phyloP scores from a whole-genome alignment of 2,888 invertebrate genomes.

The Drosophila anomalipes region DNA sequence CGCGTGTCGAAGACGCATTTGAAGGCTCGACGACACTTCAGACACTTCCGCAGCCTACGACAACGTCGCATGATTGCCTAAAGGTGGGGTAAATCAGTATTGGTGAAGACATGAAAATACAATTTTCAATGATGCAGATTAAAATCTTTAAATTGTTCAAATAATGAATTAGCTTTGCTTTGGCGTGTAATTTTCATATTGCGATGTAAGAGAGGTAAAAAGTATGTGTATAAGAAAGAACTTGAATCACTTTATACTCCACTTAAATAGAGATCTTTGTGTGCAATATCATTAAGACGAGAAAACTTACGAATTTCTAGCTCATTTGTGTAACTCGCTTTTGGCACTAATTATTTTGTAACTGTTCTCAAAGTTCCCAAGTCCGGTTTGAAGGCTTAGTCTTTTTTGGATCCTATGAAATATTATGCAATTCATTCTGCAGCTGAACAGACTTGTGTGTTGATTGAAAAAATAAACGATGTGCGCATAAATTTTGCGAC shows the following conservation, averaged over 20 bases:
- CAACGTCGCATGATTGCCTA: conserved; percentile 8
- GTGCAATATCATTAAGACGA: too few relatives aligned
- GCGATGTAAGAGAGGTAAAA: background rate
- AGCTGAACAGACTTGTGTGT: conserved; percentile 12
- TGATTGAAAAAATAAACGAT: conserved; percentile 54
- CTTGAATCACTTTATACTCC: background rate
- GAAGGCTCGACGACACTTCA: conserved; percentile 72
- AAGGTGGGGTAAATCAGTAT: background rate
- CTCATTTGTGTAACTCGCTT: background rate
- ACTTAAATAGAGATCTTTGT: background rate
- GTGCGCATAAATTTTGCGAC: conserved; percentile 51
- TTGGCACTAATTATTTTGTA: background rate
- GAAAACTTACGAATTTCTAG: background rate
- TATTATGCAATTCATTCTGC: conserved; percentile 20
- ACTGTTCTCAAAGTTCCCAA: background rate
- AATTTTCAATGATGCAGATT: conserved; percentile 14
- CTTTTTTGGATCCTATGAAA: conserved; percentile 10
- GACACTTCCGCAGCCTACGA: conserved; percentile 63
- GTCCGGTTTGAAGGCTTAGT: background rate
- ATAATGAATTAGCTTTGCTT: background rate
- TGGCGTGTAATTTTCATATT: too few relatives aligned
- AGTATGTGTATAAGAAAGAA: background rate
- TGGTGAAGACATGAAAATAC: conserved; percentile 7
- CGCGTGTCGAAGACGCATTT: conserved; percentile 73
- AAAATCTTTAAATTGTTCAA: conserved; percentile 31